Evolutionary conservation across 2,113 vertebrate genomes (phyloP), one percentile per base, ranked within the genome.

Genomic region (Calyptommatus sinebrachiatus): DNA sequence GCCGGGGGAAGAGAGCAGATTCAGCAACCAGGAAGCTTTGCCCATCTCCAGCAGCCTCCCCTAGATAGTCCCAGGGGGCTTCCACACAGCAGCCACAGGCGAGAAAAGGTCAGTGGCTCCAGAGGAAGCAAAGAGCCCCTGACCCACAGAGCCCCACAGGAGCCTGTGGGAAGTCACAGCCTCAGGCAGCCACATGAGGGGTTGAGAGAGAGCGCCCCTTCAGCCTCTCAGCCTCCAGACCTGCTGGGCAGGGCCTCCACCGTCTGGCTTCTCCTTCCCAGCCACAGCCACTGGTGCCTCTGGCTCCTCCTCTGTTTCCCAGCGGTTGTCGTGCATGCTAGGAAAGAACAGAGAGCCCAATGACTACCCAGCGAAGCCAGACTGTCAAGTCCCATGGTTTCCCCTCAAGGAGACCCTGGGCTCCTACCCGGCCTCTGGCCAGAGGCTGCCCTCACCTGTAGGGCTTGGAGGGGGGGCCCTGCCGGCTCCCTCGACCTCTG

Each of bases 271-370:
- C 4, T 2, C 28, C 21, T 67, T 24, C 53, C 16, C 53, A 1
- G 28, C 73, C 0, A 45, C 22, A 6, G 16, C 12, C 11, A 29
- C 4, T 66, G 26, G 12, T 0, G 67, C 12, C 2, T 71, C 53
- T 69, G 20, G 8, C 1, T 2, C 29, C 8, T 14, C 61, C 14
- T 71, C 77, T 22, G 91, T 93, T 10, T 75, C 97, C 97, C 97
- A 98, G 24, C 97, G 97, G 88, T 98, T 95, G 80, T 99, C 97
- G 4, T 99, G 97, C 96, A 97, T 97, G 83, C 97, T 98, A 88
- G 67, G 26, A 28, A 57, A 4, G 53, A 57, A 24, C 8, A 63
- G 29, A 22, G 0, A 76, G 24, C 35, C 16, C 16, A 5, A 10
- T 1, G 4, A 1, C n/a, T 31, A 8, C 2, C 8, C 62, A 21